Evolutionary conservation across 2,113 vertebrate genomes (phyloP), one percentile per base, ranked within the genome.

Genomic region (Cygnus atratus): DNA sequence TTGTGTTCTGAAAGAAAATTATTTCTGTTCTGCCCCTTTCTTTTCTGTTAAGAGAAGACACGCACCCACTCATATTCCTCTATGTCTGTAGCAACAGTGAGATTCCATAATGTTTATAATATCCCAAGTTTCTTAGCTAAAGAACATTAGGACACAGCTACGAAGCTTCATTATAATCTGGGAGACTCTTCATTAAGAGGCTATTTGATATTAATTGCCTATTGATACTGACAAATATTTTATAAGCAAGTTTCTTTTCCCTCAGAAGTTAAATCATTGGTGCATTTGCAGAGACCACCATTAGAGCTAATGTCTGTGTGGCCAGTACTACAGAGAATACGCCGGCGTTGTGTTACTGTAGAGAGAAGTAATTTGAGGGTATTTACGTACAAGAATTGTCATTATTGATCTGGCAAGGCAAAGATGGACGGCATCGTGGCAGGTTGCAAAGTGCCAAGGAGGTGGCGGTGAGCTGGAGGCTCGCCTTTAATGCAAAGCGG

Each of bases 151-250:
- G 33, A 57, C 29, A 14, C 33, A 65, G 26, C 26, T 72, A 52
- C 35, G 62, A 87, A 79, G 58, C 13, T 79, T 71, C 26, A 24
- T 75, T 57, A 17, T 67, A 48, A 63, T 70, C 25, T 44, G 29
- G 33, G 55, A 59, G 7, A 73, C 68, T 90, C 37, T 91, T 94
- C 28, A 80, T 85, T 80, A 80, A 74, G 72, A 67, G 6, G 13
- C 59, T 80, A 21, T 86, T 77, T 67, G 59, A 17, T 84, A 88
- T 90, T 90, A 92, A 80, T 93, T 92, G 20, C 35, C 72, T 90
- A 4, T 77, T 86, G 68, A 74, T 85, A 44, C 41, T 74, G 68
- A 59, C 68, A 81, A 86, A 71, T 92, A 39, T 74, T 81, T 94
- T 70, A 82, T 78, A 84, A 88, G 28, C 8, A 25, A 17, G 12